Evolutionary conservation across 2,888 invertebrate genomes (phyloP).

Genomic region (Galeopsomyia nigrocyanea): DNA sequence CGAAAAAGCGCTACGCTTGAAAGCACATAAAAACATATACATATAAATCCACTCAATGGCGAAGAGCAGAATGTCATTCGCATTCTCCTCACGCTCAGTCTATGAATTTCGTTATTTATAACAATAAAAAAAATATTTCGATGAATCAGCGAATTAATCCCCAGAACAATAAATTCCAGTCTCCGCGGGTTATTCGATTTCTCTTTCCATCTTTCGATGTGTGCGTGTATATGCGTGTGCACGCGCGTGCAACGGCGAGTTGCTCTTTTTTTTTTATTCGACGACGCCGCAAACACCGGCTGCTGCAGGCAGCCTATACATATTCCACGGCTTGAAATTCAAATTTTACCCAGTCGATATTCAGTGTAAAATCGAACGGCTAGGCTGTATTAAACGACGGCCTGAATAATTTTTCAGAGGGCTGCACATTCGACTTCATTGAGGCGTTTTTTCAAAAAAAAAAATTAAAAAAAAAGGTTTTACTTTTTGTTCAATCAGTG

Average conservation of each 20-base stretch:
- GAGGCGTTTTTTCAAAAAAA: slow-evolving; percentile 22
- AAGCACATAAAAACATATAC: too few species aligned
- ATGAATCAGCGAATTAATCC: slow-evolving; percentile 38
- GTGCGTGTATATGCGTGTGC: neutral
- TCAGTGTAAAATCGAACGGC: slow-evolving; percentile 42
- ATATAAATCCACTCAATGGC: too few species aligned
- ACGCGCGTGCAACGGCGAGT: slow-evolving; percentile 1
- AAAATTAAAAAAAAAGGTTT: neutral
- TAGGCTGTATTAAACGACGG: slow-evolving; percentile 46
- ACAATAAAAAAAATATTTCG: slow-evolving; percentile 11
- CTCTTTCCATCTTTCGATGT: slow-evolving; percentile 1
- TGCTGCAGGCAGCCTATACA: slow-evolving; percentile 32
- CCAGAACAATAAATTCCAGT: slow-evolving; percentile 42
- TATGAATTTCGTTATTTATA: slow-evolving; percentile 41
- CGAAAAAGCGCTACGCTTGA: too few species aligned
- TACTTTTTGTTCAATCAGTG: too few species aligned
- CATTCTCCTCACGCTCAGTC: slow-evolving; percentile 9
- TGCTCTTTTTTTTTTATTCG: slow-evolving; percentile 34
- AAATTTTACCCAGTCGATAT: slow-evolving; percentile 43
- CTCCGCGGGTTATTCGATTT: slow-evolving; percentile 13
- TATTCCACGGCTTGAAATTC: slow-evolving; percentile 39
- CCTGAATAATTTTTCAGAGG: slow-evolving; percentile 48
- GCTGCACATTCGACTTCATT: slow-evolving; percentile 32
- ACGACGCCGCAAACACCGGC: slow-evolving; percentile 42
- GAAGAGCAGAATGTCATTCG: neutral